These are phyloP conservation scores for Agrochola macilenta DNA, from an alignment of 2,888 invertebrate species.

Conservation along the genomic window DNA sequence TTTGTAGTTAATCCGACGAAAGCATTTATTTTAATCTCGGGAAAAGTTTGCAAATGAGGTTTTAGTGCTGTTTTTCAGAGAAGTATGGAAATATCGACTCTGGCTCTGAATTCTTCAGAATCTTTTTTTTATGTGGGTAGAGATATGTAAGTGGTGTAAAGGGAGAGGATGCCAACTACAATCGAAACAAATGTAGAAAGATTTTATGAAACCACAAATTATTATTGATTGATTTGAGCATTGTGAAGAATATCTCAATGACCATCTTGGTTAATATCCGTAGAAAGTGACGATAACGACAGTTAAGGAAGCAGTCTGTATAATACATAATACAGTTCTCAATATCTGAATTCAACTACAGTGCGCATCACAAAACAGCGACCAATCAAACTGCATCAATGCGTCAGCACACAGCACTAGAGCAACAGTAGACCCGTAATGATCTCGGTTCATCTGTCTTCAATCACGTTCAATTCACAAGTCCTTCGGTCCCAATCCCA, in stretches of 20 bases:
- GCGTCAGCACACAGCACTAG: slow-evolving; percentile 31
- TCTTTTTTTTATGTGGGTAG: not conserved
- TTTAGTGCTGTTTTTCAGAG: not conserved
- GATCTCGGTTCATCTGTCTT: slow-evolving; percentile 69
- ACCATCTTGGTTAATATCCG: not conserved
- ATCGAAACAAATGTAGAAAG: not conserved
- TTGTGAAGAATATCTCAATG: not conserved
- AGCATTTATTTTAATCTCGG: slow-evolving; percentile 27
- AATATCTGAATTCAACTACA: slow-evolving; percentile 28
- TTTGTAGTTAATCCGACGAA: slow-evolving; percentile 42
- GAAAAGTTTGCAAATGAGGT: not conserved
- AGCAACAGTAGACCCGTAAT: slow-evolving; percentile 58
- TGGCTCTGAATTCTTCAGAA: not conserved
- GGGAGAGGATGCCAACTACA: not conserved
- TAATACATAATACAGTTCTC: slow-evolving; percentile 12
- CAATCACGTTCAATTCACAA: slow-evolving; percentile 70
- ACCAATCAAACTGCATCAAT: slow-evolving; percentile 52
- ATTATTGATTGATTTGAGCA: not conserved
- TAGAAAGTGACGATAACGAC: not conserved
- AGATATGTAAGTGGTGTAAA: not conserved
- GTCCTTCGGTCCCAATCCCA: slow-evolving; percentile 58
- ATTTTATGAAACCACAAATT: not conserved
- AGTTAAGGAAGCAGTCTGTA: not conserved
- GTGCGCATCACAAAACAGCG: slow-evolving; percentile 35
- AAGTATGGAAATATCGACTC: not conserved